Base-by-base conservation (phyloP, 2,113 vertebrate genomes). In the Syrrhaptes paradoxus region DNA sequence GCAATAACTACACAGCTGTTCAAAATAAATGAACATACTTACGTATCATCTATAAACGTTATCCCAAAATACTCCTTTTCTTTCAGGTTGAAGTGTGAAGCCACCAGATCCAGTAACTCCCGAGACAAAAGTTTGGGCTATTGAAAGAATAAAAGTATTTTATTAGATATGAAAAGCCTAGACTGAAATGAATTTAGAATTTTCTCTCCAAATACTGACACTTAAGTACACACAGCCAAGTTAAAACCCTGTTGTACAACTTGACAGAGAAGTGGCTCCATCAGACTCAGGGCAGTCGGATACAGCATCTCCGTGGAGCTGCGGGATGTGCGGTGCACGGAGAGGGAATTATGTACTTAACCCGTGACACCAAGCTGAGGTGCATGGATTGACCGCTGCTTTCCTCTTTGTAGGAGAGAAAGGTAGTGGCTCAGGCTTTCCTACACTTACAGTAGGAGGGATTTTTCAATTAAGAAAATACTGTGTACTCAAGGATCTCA, bases 11-110 rank as follows among this genome's bases (percentile, higher is more conserved):
- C 43, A 70, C 17, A 68, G 41, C 36, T 81, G 41, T 55, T 90
- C 32, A 86, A 96, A 83, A 66, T 15, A 59, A 88, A 75, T 6
- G 5, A 83, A 74, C 63, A 17, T 66, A 98, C 99, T 98, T 97
- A 99, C 99, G 98, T 99, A 87, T 99, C 99, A 98, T 99, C 98
- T 54, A 98, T 98, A 92, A 99, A 99, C 0, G 98, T 99, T 96
- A 99, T 98, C 90, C 99, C 99, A 97, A 99, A 99, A 95, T 99
- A 99, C 66, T 99, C 99, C 91, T 99, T 99, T 95, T 99, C 99
- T 91, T 99, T 99, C 73, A 99, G 98, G 97, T 98, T 99, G 95
- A 99, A 99, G 97, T 99, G 99, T 2, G 99, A 99, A 12, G 99
- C 98, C 96, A 99, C 99, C 71, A 99, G 97, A 95, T 99, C 99